These are phyloP conservation scores for Parauchenoglanis ngamensis DNA, from an alignment of 2,797 vertebrate species.

Conservation along the genomic window DNA sequence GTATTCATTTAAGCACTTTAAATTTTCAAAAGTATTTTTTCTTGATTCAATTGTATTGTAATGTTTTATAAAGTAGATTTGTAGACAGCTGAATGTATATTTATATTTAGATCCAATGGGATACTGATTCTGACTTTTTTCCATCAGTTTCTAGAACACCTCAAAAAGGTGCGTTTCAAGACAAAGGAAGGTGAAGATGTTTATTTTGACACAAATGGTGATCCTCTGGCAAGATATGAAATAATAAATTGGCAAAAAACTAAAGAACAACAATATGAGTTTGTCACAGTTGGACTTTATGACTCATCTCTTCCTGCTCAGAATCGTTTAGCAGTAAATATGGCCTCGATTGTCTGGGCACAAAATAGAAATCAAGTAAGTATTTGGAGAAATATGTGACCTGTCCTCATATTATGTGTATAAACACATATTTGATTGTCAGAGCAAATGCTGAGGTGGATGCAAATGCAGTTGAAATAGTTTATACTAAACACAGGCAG, in stretches of 20 bases:
- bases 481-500: too few species aligned
- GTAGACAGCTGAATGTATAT: too few species aligned
- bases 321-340: constrained; percentile 64
- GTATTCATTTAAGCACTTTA: too few species aligned
- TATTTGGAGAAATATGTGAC: background rate
- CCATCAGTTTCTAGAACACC: constrained; percentile 65
- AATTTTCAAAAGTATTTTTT: too few species aligned
- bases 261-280: constrained; percentile 61
- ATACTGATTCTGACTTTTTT: too few species aligned
- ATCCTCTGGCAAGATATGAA: constrained; percentile 71
- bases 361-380: constrained; percentile 62
- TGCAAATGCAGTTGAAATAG: too few species aligned
- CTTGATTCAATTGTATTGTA: constrained; percentile 37
- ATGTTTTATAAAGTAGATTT: constrained; percentile 34
- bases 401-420: too few species aligned
- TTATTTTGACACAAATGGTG: constrained; percentile 72
- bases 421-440: too few species aligned
- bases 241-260: constrained; percentile 75
- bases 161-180: constrained; percentile 70
- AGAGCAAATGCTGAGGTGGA: too few species aligned
- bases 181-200: constrained; percentile 69
- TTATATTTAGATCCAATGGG: too few species aligned
- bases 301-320: constrained; percentile 67
- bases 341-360: constrained; percentile 65
- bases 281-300: constrained; percentile 72